A percentile compares a stretch with the other conserved stretches of the same genome.
These are phyloP conservation scores for Pogoniulus pusillus DNA, from an alignment of 2,797 vertebrate species.

Conservation along the genomic window DNA sequence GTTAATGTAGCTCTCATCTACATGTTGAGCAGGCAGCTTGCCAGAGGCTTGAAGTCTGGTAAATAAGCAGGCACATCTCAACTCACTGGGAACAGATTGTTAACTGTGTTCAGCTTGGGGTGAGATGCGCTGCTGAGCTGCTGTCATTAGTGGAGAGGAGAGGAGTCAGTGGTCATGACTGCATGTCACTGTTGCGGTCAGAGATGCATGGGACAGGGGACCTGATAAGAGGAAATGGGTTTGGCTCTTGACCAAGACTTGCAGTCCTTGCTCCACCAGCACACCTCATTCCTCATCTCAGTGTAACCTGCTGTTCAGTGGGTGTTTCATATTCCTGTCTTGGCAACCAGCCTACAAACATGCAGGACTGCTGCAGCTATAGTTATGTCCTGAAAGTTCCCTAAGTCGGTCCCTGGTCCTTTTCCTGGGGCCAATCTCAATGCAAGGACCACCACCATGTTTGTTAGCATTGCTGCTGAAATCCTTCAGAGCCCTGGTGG, in stretches of 20 bases:
- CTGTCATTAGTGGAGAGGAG: background rate
- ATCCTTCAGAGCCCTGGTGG: background rate
- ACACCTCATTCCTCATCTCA: fast-evolving
- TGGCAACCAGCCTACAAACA: background rate
- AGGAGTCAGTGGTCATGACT: background rate
- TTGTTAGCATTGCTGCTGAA: background rate
- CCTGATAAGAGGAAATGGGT: background rate
- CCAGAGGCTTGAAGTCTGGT: conserved; percentile 32
- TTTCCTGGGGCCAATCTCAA: fast-evolving
- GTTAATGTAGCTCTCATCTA: background rate
- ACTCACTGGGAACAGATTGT: conserved; percentile 42
- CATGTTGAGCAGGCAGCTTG: background rate
- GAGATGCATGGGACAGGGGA: background rate
- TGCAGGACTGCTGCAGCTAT: background rate
- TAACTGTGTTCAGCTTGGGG: background rate
- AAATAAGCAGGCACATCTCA: conserved; percentile 25
- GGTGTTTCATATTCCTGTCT: background rate
- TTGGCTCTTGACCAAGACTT: background rate
- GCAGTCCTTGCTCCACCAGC: background rate
- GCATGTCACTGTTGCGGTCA: background rate
- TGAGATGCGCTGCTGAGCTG: background rate
- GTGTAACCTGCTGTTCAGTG: background rate
- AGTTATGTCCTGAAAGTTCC: background rate
- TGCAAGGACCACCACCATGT: background rate
- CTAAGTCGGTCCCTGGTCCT: background rate